Base-by-base conservation (phyloP, 2,797 vertebrate genomes). In the Melanotaenia parkinsoni region DNA sequence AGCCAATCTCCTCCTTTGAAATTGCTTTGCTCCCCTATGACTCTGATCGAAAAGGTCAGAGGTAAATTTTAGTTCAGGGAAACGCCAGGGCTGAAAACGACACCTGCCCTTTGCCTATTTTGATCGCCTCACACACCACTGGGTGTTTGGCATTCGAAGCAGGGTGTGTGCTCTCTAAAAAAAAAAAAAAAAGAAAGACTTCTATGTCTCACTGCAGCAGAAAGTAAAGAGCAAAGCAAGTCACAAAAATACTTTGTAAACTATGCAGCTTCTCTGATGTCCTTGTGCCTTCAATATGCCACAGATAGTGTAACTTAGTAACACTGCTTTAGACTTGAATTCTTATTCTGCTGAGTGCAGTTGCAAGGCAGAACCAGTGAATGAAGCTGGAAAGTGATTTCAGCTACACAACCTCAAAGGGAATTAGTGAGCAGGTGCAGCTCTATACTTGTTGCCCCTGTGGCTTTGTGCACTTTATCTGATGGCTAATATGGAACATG, bases 101-200 rank as follows among this genome's bases (percentile, higher is more conserved):
- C 93, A 94, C 92, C 91, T 91, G 86, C 89, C 92, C 91, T 92
- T 92, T 89, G 77, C 90, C 91, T 95, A 94, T 95, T 95, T 95
- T 90, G 82, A 94, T 91, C 90, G 63, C 74, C 79, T 74, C 80
- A 60, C 75, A 80, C 85, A 86, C 86, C 78, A 81, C 78, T 77
- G 80, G 83, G 82, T 86, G 81, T 72, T 45, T 90, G 87, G 75
- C 87, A 88, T 90, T 91, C 84, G 90, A 68, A 58, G 58, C 58
- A 70, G 71, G 53, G 81, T 54, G 78, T 85, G 63, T 57, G 30
- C 76, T 9, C 67, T 58, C 22, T 70, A 24, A 33, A 33, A 33
- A 33, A 33, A 33, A 33, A 30, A 30, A 56, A 70, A 58, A 81
- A 56, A 45, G 18, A 50, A 50, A 7, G 20, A 18, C 53, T n/a